Base-by-base conservation (phyloP, 64 coral and sea anemone species). In the Pachyseris speciosa region DNA sequence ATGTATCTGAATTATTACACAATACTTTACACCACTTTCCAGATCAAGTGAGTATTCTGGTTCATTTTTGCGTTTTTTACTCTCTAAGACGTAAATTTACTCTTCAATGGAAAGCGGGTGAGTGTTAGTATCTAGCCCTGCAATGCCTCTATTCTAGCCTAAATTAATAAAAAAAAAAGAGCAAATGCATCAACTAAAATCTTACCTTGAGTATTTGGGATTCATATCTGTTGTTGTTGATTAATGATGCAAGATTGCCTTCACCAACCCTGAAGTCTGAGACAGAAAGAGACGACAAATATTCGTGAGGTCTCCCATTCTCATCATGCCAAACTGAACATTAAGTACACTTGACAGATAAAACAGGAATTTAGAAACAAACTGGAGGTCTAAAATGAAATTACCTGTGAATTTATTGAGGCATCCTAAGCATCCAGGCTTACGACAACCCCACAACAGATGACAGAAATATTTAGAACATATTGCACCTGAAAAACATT, bases 401-500 rank as follows among this genome's bases (percentile, higher is more conserved):
- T 42, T 22, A 91, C 89, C 89, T 91, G 50, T 65, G 30, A 91
- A 91, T 72, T 91, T 41, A 48, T 91, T 91, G 4, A 91, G 78
- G 36, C 89, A 91, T 63, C 89, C 89, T 38, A 44, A 33, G 50
- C 89, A 91, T 9, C 32, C 83, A 48, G 40, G 19, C 33, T 71
- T 65, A 9, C 12, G 17, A 47, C 89, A 92, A 30, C 89, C 89
- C 78, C 78, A 92, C 29, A 84, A 84, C 16, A 92, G 11, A 20
- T 92, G 79, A 74, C 89, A 92, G 31, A 84, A 92, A 12, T 59
- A 22, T n/a, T 63, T 81, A 2, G 19, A 58, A 27, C 77, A 81
- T 7, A 81, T 60, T 60, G 51, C 19, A 61, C 77, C 77, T 81
- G 26, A 77, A 33, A 31, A 52, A 7, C 30, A 33, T n/a, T 5